Base-by-base conservation (phyloP, 2,113 vertebrate species). In the Tetrax tetrax region DNA sequence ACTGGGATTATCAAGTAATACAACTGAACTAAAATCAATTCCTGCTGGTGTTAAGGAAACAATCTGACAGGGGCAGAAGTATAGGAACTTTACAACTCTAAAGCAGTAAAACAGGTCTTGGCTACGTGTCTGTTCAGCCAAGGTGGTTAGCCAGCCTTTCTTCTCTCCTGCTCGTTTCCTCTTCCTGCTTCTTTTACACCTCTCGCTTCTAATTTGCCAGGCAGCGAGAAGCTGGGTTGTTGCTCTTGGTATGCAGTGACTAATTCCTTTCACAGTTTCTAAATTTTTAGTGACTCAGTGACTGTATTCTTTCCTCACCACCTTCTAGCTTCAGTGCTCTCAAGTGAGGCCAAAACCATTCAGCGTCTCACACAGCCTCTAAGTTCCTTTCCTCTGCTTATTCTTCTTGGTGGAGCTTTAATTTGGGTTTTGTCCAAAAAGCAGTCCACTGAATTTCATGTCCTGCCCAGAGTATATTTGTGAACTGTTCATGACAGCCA, bases 371-470 rank as follows among this genome's bases (percentile, higher is more conserved):
- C 54, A 22, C 25, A 50, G 83, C 57, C 65, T 72, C 9, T 0
- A 29, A 60, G 61, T 93, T 90, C 33, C 28, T 94, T 85, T 94
- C 70, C 64, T 94, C 77, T 88, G 54, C 84, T 83, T 82, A 38
- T 87, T 94, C 94, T 89, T 86, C 77, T 89, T 81, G 71, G 28
- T 95, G 43, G 68, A 51, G 29, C 51, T 94, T 91, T 86, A 43
- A 90, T 87, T 91, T 96, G 93, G 63, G 45, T 41, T 96, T 57
- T 93, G 5, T 79, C 85, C 95, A 96, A 88, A 80, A 87, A 90
- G 9, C 84, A 85, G 75, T 93, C 78, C 66, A 38, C 60, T 88
- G 87, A 53, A 91, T 93, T 94, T 89, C 78, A 35, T 65, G 82
- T 91, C 43, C 65, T 94, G 91, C 61, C 82, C 9, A 2, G 66